Evolutionary conservation across 2,888 invertebrate genomes (phyloP).

Genomic region (Nasonovia ribisnigri): DNA sequence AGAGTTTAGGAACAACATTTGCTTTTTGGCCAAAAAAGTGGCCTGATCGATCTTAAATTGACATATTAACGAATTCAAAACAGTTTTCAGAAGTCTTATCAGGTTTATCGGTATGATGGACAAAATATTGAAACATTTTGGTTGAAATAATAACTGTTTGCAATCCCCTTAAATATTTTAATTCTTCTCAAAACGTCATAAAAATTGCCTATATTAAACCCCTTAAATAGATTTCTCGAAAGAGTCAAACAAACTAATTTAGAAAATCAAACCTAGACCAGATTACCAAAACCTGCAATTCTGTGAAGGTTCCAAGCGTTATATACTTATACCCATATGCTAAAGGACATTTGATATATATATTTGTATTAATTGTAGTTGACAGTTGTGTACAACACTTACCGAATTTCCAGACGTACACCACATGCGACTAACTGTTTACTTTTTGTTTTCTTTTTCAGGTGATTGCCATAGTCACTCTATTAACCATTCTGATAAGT

Average conservation of each 20-base stretch:
- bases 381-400: not conserved
- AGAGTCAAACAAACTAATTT: not conserved
- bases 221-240: not conserved
- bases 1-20: no score
- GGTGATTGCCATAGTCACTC: slow-evolving; percentile 79
- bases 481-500: slow-evolving; percentile 78
- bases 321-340: not conserved
- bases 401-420: not conserved
- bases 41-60: no score
- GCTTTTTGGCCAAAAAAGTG: no score
- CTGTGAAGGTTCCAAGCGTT: not conserved
- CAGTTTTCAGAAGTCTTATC: no score
- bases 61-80: no score
- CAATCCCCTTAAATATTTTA: no score
- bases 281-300: not conserved
- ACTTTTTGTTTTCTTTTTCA: slow-evolving; percentile 68
- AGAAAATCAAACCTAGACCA: not conserved
- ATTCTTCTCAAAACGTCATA: not conserved
- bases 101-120: no score
- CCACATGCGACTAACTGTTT: not conserved
- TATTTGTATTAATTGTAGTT: not conserved
- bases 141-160: no score
- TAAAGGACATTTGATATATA: not conserved
- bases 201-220: not conserved
- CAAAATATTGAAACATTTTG: no score